Percentiles rank a stretch among this genome's conserved stretches.
phyloP scores from a whole-genome alignment of 1,140 invertebrate species.

The Nephotettix cincticeps region DNA sequence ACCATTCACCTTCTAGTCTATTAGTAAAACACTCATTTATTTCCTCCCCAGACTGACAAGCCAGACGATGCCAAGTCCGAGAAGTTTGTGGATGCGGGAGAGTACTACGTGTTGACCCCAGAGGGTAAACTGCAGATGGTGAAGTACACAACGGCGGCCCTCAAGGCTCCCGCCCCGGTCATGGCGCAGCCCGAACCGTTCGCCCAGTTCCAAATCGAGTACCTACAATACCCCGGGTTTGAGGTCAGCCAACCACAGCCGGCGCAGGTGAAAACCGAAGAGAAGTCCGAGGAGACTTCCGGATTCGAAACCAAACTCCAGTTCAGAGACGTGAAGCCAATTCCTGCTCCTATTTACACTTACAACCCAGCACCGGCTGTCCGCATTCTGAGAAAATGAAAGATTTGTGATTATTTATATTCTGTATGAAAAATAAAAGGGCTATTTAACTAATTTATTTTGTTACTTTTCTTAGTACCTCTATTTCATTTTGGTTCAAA shows the following conservation, averaged over 20 bases:
- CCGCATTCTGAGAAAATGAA: constrained; percentile 29
- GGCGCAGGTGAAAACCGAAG: background rate
- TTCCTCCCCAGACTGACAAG: background rate
- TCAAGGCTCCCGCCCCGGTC: constrained; percentile 1
- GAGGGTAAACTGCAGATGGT: constrained; percentile 70
- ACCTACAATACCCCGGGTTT: background rate
- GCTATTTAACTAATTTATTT: too few relatives aligned
- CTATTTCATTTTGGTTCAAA: too few relatives aligned
- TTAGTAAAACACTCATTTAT: too few relatives aligned
- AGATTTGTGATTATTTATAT: too few relatives aligned
- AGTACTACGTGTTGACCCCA: constrained; percentile 70
- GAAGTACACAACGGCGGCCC: constrained; percentile 44
- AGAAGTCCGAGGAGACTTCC: background rate
- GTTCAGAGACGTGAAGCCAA: constrained; percentile 38
- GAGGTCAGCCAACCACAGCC: background rate
- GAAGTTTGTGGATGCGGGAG: constrained; percentile 49
- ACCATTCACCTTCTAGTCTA: too few relatives aligned
- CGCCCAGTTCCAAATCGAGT: constrained; percentile 10
- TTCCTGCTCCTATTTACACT: constrained; percentile 37
- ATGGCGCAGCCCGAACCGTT: background rate
- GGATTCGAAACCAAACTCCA: constrained; percentile 35
- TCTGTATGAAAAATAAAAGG: too few relatives aligned
- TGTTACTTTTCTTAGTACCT: too few relatives aligned
- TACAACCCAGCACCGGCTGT: constrained; percentile 34
- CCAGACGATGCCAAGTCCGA: background rate